Base-by-base conservation (phyloP, 2,888 invertebrate species). In the Seira ritae region DNA sequence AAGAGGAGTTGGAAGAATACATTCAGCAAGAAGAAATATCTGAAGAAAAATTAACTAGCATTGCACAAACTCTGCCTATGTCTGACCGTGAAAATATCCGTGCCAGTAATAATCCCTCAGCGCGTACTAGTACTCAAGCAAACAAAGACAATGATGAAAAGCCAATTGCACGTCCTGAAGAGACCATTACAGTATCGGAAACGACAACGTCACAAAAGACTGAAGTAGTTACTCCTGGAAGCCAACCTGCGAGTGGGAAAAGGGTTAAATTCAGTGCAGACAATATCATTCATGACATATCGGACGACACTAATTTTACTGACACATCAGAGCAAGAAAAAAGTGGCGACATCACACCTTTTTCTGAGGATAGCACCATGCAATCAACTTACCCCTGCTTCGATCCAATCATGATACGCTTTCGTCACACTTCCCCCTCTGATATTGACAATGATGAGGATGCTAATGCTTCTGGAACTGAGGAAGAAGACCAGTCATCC, bases 1-100 rank as follows among this genome's bases (percentile, higher is more conserved):
- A 93, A 90, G 94, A 94, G 91, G 92, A 93, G 90, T 91, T 93
- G 89, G 91, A 92, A 84, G 92, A 92, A 17, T 81, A 81, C 22
- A 23, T 76, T 91, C 92, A 83, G 42, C 67, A 80, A 42, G 84
- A 67, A 24, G 46, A 22, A 65, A 22, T 77, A 19, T 42, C 24
- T 15, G 67, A 23, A 1, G 55, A 23, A 1, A 55, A 66, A 68
- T 72, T 31, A 55, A 67, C 42, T 0, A 77, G 42, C 12, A 46
- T 60, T 17, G 23, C 31, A 22, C 55, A 24, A 19, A 37, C 15
- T 17, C 62, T 50, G 66, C 23, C 71, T 82, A n/a, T n/a, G n/a
- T n/a, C n/a, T n/a, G n/a, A n/a, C n/a, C n/a, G n/a, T n/a, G n/a
- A n/a, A n/a, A n/a, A n/a, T n/a, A n/a, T n/a, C n/a, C n/a, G n/a